Evolutionary conservation across 2,888 invertebrate species (phyloP).

Genomic region (Kuschelorhynchus macadamiae): DNA sequence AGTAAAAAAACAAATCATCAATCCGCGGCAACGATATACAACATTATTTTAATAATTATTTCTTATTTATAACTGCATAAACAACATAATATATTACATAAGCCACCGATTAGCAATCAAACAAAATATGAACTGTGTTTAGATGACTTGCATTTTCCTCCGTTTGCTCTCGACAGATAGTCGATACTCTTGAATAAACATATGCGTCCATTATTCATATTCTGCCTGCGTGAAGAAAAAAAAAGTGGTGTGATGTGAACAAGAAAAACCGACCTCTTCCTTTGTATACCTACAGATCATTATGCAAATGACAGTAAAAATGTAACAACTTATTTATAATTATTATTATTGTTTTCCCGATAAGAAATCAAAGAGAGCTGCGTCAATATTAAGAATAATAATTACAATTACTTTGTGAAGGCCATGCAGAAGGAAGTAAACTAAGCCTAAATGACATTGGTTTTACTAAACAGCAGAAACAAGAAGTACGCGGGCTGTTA

Average conservation of each 20-base stretch:
- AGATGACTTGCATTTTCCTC: conserved; percentile 22
- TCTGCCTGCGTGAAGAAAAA: conserved; percentile 9
- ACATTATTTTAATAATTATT: not conserved
- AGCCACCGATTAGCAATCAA: not conserved
- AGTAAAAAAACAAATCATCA: too few relatives aligned
- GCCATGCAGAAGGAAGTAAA: conserved; percentile 34
- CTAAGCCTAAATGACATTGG: conserved; percentile 35
- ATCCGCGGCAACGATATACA: too few relatives aligned
- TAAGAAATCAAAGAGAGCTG: conserved; percentile 21
- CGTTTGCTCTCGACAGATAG: not conserved
- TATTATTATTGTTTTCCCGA: conserved; percentile 36
- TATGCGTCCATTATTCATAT: conserved; percentile 6
- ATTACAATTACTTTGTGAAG: conserved; percentile 32
- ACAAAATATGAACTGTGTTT: not conserved
- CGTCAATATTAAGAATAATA: conserved; percentile 10
- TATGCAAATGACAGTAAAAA: conserved; percentile 22
- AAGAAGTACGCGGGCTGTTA: not conserved
- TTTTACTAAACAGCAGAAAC: conserved; percentile 13
- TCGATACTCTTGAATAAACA: conserved; percentile 9
- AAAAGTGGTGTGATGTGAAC: conserved; percentile 29
- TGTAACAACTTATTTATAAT: conserved; percentile 12
- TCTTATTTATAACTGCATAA: not conserved
- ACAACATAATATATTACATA: not conserved
- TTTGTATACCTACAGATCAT: conserved; percentile 12
- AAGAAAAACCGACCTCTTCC: conserved; percentile 27